Conservation (phyloP, 2,113 vertebrate genomes). For the Australoheros scitulus region DNA sequence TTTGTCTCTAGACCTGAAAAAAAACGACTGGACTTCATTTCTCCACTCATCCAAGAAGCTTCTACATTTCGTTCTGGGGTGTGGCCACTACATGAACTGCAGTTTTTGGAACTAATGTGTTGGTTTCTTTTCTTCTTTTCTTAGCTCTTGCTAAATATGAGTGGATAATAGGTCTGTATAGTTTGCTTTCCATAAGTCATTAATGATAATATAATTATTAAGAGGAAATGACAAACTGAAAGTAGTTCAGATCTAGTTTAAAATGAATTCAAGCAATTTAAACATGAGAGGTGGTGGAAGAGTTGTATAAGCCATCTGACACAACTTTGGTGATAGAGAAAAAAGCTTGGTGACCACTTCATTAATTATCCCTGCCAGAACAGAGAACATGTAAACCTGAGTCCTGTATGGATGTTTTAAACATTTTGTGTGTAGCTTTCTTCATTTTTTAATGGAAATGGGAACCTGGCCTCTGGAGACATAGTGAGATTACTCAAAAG, state of each 20-base stretch:
- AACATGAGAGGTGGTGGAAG: neutral
- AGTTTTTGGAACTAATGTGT: no score
- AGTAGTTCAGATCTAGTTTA: no score
- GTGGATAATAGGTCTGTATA: no score
- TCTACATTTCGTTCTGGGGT: no score
- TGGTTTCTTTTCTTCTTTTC: no score
- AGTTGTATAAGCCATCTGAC: neutral
- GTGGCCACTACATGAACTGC: no score
- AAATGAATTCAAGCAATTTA: neutral
- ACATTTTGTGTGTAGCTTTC: constrained; percentile 5
- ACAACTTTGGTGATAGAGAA: neutral
- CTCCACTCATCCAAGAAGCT: no score
- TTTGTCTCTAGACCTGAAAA: neutral
- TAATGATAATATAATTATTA: no score
- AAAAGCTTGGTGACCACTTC: neutral
- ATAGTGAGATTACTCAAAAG: constrained; percentile 34
- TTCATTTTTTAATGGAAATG: neutral
- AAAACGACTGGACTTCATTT: no score
- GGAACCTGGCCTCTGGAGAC: constrained; percentile 4
- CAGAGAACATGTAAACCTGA: neutral
- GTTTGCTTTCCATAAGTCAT: no score
- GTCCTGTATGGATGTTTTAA: neutral
- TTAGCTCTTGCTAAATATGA: no score
- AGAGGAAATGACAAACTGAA: no score
- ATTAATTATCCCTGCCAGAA: neutral